A percentile compares a stretch with the other conserved stretches of the same genome.
These are phyloP conservation scores for Archaeoteleia sp. DNA, from an alignment of 2,888 invertebrate species.

Conservation along the genomic window DNA sequence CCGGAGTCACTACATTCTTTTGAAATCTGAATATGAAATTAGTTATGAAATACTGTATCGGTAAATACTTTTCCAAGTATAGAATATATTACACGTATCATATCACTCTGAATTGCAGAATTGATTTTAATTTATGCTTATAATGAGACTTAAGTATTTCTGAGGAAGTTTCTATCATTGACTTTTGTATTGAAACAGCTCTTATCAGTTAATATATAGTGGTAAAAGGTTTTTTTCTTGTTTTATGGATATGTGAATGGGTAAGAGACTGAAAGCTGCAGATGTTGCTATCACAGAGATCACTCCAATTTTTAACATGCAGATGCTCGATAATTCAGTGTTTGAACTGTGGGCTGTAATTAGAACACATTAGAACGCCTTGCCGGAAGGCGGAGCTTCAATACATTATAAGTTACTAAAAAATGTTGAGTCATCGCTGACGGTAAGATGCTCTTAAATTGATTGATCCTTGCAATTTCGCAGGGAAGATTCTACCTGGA, in stretches of 20 bases:
- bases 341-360: slow-evolving; percentile 65
- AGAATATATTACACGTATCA: too few species aligned
- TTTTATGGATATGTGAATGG: slow-evolving; percentile 20
- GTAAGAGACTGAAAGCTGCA: slow-evolving; percentile 21
- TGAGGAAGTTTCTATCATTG: slow-evolving; percentile 11
- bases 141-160: slow-evolving; percentile 36
- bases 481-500: slow-evolving; percentile 15
- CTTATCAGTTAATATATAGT: slow-evolving; percentile 42
- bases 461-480: slow-evolving; percentile 58
- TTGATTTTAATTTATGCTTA: slow-evolving; percentile 30
- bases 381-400: slow-evolving; percentile 47
- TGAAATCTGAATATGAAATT: too few species aligned
- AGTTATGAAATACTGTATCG: too few species aligned
- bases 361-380: slow-evolving; percentile 59
- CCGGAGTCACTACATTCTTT: too few species aligned
- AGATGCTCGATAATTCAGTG: slow-evolving; percentile 68
- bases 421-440: slow-evolving; percentile 58
- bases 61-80: too few species aligned
- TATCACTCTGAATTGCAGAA: slow-evolving; percentile 6
- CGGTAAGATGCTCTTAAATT: slow-evolving; percentile 68
- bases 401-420: slow-evolving; percentile 57
- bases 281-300: slow-evolving; percentile 17
- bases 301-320: slow-evolving; percentile 56
- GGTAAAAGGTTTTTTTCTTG: slow-evolving; percentile 18
- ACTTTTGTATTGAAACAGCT: slow-evolving; percentile 13